Percentiles rank a stretch among this genome's conserved stretches.
Conservation (phyloP, 1,140 invertebrate genomes). For the Aradophagus sp. region DNA sequence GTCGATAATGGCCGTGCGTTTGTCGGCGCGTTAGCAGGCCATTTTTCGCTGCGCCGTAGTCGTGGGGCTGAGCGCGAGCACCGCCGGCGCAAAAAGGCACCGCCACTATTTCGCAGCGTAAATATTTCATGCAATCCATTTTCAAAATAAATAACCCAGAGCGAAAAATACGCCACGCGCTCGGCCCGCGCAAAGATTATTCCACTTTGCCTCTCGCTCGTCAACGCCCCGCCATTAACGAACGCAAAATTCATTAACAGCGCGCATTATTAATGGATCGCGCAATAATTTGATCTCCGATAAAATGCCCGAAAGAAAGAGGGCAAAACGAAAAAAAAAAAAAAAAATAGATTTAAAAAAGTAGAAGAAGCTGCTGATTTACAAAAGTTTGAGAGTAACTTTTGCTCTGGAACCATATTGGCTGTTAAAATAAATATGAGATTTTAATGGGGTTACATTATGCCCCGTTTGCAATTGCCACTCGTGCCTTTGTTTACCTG, state of each 20-base stretch:
- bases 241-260: conserved; percentile 38
- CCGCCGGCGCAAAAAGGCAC: conserved; percentile 12
- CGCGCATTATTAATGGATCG: conserved; percentile 20
- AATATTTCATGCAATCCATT: conserved; percentile 42
- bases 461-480: too few species aligned
- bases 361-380: too few species aligned
- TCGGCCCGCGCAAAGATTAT: too few species aligned
- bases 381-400: too few species aligned
- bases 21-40: conserved; percentile 47
- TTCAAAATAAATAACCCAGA: conserved; percentile 37
- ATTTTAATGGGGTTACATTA: too few species aligned
- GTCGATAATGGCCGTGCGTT: conserved; percentile 65
- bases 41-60: conserved; percentile 30
- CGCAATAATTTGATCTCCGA: conserved; percentile 25
- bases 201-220: conserved; percentile 13
- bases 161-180: conserved; percentile 14
- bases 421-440: too few species aligned
- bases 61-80: conserved; percentile 13
- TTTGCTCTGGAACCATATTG: too few species aligned
- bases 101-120: conserved; percentile 22
- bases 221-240: conserved; percentile 21
- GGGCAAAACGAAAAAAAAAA: too few species aligned
- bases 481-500: too few species aligned
- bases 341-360: too few species aligned
- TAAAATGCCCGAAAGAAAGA: too few species aligned